Percentiles rank a stretch among this genome's conserved stretches.
Evolutionary conservation across 2,797 vertebrate genomes (phyloP).

Genomic region (Triplophysa bombifrons): DNA sequence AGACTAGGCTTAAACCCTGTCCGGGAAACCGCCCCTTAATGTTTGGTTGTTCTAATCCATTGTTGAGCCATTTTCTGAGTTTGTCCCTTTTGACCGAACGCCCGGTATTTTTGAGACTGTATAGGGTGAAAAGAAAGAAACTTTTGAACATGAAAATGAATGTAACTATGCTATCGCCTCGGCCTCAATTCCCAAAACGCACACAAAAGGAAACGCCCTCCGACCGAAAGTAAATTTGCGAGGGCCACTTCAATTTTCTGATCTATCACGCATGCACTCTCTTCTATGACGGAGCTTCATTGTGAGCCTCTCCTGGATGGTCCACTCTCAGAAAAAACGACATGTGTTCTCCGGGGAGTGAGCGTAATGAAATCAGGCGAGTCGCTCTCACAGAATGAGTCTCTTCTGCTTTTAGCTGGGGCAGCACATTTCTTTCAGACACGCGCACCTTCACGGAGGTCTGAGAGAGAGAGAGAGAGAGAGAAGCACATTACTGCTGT

Average conservation of each 20-base stretch:
- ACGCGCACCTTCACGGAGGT: slow-evolving; percentile 71
- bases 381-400: slow-evolving; percentile 79
- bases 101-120: too few relatives aligned
- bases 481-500: slow-evolving; percentile 72
- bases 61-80: not conserved
- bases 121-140: too few relatives aligned
- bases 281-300: slow-evolving; percentile 44
- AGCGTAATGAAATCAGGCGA: slow-evolving; percentile 82
- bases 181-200: too few relatives aligned
- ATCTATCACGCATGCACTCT: slow-evolving; percentile 34
- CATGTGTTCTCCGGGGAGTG: slow-evolving; percentile 80
- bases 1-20: too few relatives aligned
- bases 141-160: too few relatives aligned
- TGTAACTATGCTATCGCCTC: too few relatives aligned
- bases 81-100: not conserved
- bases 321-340: slow-evolving; percentile 63
- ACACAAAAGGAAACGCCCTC: too few relatives aligned
- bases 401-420: slow-evolving; percentile 81
- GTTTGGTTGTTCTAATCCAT: too few relatives aligned
- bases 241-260: slow-evolving; percentile 34
- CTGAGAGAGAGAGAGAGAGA: slow-evolving; percentile 66
- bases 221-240: not conserved
- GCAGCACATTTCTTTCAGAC: slow-evolving; percentile 83
- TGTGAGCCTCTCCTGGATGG: slow-evolving; percentile 44
- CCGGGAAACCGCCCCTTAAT: too few relatives aligned